Evolutionary conservation across 2,797 vertebrate genomes (phyloP), one percentile per base, ranked within the genome.

Genomic region (Echeneis naucrates): DNA sequence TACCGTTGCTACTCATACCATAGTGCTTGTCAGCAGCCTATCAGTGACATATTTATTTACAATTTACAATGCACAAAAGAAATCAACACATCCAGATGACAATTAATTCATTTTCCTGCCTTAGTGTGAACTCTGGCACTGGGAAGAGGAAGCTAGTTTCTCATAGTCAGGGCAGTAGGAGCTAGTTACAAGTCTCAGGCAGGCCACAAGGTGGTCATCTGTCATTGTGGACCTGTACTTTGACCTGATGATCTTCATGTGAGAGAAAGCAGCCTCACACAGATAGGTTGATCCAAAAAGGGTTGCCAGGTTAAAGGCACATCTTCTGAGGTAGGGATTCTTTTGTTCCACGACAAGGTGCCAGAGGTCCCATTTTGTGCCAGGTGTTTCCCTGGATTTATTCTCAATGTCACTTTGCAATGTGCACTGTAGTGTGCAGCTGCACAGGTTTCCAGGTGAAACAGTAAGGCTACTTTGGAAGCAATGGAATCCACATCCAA

Each of bases 261-360:
- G 79, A 52, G 37, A 84, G 5, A 82, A 51, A 73, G 38, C 60
- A 74, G 45, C 62, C 44, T 75, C 47, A 12, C 60, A 82, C 45
- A 78, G 51, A 47, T 68, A 78, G 5, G 59, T 68, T 57, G 78
- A 78, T 55, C 66, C 66, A 63, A 77, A 82, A 82, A 78, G 48
- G 19, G 78, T 42, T 27, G 55, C 76, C 61, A 77, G 40, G 55
- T 77, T 78, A 13, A 72, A 58, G 26, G 65, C 33, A 21, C 40
- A 73, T 82, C 44, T 63, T 80, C 70, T 65, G 51, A 80, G 44
- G 44, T 37, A 81, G 32, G 55, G 64, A 71, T 76, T 62, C 50
- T 70, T n/a, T 37, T 68, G 13, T 42, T 59, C 51, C 44, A 57
- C 1, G 27, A 78, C 38, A 19, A 69, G 54, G 8, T 65, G 51